phyloP scores from a whole-genome alignment of 2,888 invertebrate species.

The Uropetala carovei region DNA sequence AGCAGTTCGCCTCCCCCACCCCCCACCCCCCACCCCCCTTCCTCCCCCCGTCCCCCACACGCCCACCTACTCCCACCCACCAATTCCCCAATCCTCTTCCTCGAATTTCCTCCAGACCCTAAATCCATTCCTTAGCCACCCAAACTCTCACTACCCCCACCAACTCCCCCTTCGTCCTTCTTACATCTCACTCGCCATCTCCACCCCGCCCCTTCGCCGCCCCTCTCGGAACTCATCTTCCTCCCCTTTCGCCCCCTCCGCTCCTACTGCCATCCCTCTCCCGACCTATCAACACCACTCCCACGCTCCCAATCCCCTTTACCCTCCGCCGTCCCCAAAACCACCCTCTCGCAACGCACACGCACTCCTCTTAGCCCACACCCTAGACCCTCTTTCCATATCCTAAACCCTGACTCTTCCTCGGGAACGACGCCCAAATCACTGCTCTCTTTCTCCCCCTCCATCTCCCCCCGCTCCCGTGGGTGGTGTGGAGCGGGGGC shows the following conservation, averaged over 20 bases:
- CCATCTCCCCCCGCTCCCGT: too few species aligned
- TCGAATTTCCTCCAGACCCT: background rate
- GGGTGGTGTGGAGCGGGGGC: too few species aligned
- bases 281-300: background rate
- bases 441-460: too few species aligned
- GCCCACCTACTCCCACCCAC: background rate
- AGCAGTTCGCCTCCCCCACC: background rate
- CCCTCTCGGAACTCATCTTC: background rate
- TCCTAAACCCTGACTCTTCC: too few species aligned
- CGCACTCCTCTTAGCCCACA: background rate
- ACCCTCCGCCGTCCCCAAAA: background rate
- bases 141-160: background rate
- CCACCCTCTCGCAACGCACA: conserved; percentile 11
- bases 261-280: background rate
- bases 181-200: background rate
- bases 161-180: background rate
- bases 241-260: background rate
- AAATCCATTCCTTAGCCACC: conserved; percentile 11
- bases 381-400: too few species aligned
- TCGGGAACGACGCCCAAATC: too few species aligned
- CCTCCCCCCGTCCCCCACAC: background rate
- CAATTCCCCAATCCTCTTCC: conserved; percentile 1
- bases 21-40: background rate
- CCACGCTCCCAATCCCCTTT: background rate
- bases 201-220: background rate